Base-by-base conservation (phyloP, 2,888 invertebrate genomes). In the Xestoiulus laeticollis region DNA sequence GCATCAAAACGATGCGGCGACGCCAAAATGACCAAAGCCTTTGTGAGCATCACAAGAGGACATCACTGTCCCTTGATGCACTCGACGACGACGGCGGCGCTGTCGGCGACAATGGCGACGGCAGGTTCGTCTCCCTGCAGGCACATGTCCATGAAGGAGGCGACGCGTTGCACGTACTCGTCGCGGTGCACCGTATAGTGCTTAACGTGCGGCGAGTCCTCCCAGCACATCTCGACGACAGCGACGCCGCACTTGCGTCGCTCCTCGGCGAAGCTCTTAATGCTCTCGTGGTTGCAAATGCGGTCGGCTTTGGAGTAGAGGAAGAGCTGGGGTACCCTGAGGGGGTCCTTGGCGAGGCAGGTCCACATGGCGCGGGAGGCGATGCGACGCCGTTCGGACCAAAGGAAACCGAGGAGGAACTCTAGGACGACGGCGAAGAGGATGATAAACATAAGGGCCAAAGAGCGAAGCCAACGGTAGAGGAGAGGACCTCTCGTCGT, bases 131-230 rank as follows among this genome's bases (percentile, higher is more conserved):
- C 48, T 5, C 48, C 59, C n/a, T 22, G n/a, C 16, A 89, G 85
- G 59, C 89, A 88, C 83, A 38, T 32, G 30, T 89, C 87, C 14
- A 89, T n/a, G 48, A 89, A 89, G 32, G 32, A n/a, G 30, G 84
- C 43, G 14, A 89, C 78, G 0, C 43, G 82, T 16, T 88, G 19
- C 14, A 87, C 22, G 32, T 89, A 89, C 16, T 83, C 89, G 19
- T 78, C 84, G 6, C 88, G 85, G 32, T 89, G 87, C 16, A 78
- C 32, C 10, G 85, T 32, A 16, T 85, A 88, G 53, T 96, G 96
- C 90, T 95, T 94, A 0, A 96, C 96, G 91, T 96, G 96, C n/a
- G 94, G 94, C 14, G 95, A 95, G 90, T 94, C 94, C 88, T 95
- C 94, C 91, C 95, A 96, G 88, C 94, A 94, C 59, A 94, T 92